These are phyloP conservation scores for Helicorthomorpha holstii DNA, from an alignment of 1,140 invertebrate genomes.

Conservation along the genomic window DNA sequence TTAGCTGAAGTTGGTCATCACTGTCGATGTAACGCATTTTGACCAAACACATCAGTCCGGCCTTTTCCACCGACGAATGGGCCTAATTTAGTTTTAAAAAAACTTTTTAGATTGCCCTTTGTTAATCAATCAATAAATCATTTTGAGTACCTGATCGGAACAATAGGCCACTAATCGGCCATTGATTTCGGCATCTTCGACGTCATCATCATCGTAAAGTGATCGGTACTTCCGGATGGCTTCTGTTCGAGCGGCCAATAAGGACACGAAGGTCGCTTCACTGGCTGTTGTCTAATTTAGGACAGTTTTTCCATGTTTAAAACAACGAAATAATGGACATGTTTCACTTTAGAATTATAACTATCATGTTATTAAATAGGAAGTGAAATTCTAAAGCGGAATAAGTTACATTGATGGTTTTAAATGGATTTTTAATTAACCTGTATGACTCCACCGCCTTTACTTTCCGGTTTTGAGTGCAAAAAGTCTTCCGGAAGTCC, in stretches of 20 bases:
- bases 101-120: not conserved
- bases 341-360: not conserved
- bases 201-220: conserved; percentile 51
- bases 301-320: not conserved
- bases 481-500: conserved; percentile 35
- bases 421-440: no score
- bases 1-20: conserved; percentile 53
- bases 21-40: conserved; percentile 66
- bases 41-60: conserved; percentile 74
- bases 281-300: conserved; percentile 55
- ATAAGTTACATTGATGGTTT: no score
- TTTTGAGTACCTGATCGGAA: conserved; percentile 44
- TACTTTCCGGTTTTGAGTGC: conserved; percentile 30
- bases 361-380: not conserved
- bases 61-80: conserved; percentile 93
- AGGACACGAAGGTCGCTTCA: conserved; percentile 74
- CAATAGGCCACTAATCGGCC: conserved; percentile 84
- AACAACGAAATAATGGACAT: not conserved
- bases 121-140: not conserved
- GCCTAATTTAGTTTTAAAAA: conserved; percentile 34
- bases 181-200: conserved; percentile 75
- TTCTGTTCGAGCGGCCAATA: conserved; percentile 74
- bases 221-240: conserved; percentile 53
- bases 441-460: conserved; percentile 39
- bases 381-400: not conserved